A percentile compares a stretch with the other conserved stretches of the same genome.
These are phyloP conservation scores for Astyanax mexicanus DNA, from an alignment of 2,797 vertebrate species.

Conservation along the genomic window DNA sequence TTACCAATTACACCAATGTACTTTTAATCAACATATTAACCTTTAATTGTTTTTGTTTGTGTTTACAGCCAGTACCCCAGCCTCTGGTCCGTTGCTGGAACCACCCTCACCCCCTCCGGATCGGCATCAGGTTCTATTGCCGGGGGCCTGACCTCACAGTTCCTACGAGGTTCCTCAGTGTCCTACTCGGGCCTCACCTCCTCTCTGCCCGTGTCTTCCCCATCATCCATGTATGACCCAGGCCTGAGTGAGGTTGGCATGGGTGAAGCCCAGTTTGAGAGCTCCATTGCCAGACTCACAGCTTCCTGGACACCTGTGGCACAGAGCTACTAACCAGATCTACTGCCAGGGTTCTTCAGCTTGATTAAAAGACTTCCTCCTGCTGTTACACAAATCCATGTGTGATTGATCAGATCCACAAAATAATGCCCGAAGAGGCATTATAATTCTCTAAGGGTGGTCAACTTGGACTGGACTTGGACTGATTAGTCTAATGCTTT, in stretches of 20 bases:
- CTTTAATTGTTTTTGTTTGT: not conserved
- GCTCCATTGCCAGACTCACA: slow-evolving; percentile 81
- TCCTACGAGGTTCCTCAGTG: slow-evolving; percentile 78
- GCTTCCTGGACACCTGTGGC: slow-evolving; percentile 84
- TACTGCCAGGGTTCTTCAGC: not conserved
- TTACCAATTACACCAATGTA: not conserved
- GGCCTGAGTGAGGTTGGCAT: slow-evolving; percentile 76
- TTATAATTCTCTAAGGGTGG: slow-evolving; percentile 18
- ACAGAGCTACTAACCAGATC: slow-evolving; percentile 80
- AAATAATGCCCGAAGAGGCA: not conserved
- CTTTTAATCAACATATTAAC: not conserved
- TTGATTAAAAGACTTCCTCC: not conserved
- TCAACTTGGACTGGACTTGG: slow-evolving; percentile 6
- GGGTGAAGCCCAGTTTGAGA: slow-evolving; percentile 82
- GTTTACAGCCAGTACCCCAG: slow-evolving; percentile 81
- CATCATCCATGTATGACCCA: slow-evolving; percentile 82
- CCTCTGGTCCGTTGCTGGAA: slow-evolving; percentile 82
- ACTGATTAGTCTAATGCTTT: not conserved
- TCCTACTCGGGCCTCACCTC: slow-evolving; percentile 81
- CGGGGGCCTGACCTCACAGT: slow-evolving; percentile 80
- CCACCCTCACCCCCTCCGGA: slow-evolving; percentile 77
- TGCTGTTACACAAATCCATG: not conserved
- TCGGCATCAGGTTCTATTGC: slow-evolving; percentile 77
- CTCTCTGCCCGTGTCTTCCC: slow-evolving; percentile 80
- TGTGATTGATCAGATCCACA: too few species aligned